Conservation (phyloP, 2,113 vertebrate genomes). For the Silurus meridionalis region DNA sequence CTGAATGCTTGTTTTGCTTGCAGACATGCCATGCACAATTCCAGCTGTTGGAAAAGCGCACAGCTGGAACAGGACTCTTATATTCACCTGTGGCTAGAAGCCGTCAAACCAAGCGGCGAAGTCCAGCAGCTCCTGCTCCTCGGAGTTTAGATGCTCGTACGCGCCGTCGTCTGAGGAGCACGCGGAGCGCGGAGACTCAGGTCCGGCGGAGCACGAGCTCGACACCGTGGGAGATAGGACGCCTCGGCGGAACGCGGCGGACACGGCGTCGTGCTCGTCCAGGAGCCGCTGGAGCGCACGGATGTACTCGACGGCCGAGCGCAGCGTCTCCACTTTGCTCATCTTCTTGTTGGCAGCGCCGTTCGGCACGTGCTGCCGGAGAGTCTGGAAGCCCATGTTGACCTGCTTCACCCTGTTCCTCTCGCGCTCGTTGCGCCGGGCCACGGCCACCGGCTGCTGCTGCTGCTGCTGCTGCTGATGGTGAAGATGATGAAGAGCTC, state of each 20-base stretch:
- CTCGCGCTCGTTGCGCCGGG: slow-evolving; percentile 82
- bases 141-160: slow-evolving; percentile 75
- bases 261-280: slow-evolving; percentile 75
- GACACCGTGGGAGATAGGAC: slow-evolving; percentile 57
- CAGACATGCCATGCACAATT: neutral
- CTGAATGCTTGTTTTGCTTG: neutral
- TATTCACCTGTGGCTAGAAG: slow-evolving; percentile 64
- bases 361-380: slow-evolving; percentile 83
- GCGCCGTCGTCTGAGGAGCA: slow-evolving; percentile 78
- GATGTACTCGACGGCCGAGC: slow-evolving; percentile 85
- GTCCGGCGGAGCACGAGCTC: slow-evolving; percentile 47
- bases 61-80: neutral
- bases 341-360: slow-evolving; percentile 83
- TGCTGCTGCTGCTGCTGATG: slow-evolving; percentile 49
- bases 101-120: slow-evolving; percentile 79
- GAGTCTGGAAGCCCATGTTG: slow-evolving; percentile 83
- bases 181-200: slow-evolving; percentile 71
- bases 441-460: slow-evolving; percentile 73
- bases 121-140: slow-evolving; percentile 76
- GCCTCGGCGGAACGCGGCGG: slow-evolving; percentile 66
- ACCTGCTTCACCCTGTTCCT: slow-evolving; percentile 83
- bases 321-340: slow-evolving; percentile 86
- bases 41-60: neutral
- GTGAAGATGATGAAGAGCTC: slow-evolving; percentile 46
- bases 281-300: slow-evolving; percentile 80